Conservation (phyloP, 92 coral and sea anemone genomes). For the Palythoa grandis region DNA sequence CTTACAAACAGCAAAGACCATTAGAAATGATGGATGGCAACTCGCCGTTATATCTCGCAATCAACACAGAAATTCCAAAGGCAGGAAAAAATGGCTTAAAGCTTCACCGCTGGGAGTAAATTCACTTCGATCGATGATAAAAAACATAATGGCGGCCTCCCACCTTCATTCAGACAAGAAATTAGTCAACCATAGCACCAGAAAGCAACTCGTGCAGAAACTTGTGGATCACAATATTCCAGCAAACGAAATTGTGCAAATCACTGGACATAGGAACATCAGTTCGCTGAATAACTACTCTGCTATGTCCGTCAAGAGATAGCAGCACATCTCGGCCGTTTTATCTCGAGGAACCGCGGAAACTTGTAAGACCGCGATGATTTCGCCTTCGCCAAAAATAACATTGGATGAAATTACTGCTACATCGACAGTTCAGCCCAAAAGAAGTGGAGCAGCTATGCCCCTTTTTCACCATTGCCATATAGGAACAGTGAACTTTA, state of each 20-base stretch:
- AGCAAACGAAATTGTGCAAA: slow-evolving; percentile 63
- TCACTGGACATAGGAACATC: slow-evolving; percentile 65
- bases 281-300: slow-evolving; percentile 70
- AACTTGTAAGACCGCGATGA: background rate
- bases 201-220: slow-evolving; percentile 64
- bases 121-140: slow-evolving; percentile 53
- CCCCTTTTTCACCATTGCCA: background rate
- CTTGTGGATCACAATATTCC: slow-evolving; percentile 60
- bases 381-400: background rate
- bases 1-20: slow-evolving; percentile 62
- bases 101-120: slow-evolving; percentile 58
- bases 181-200: slow-evolving; percentile 70
- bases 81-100: slow-evolving; percentile 65
- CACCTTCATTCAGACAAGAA: slow-evolving; percentile 53
- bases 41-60: slow-evolving; percentile 64
- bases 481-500: too few relatives aligned
- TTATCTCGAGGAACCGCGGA: slow-evolving; percentile 30
- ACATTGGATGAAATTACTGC: background rate
- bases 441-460: background rate
- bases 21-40: slow-evolving; percentile 50
- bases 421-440: background rate
- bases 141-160: slow-evolving; percentile 52
- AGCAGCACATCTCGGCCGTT: slow-evolving; percentile 61
- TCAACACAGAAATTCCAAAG: slow-evolving; percentile 61
- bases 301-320: slow-evolving; percentile 49